Base-by-base conservation (phyloP, 1,140 invertebrate species). In the Drosophila chauvacae region DNA sequence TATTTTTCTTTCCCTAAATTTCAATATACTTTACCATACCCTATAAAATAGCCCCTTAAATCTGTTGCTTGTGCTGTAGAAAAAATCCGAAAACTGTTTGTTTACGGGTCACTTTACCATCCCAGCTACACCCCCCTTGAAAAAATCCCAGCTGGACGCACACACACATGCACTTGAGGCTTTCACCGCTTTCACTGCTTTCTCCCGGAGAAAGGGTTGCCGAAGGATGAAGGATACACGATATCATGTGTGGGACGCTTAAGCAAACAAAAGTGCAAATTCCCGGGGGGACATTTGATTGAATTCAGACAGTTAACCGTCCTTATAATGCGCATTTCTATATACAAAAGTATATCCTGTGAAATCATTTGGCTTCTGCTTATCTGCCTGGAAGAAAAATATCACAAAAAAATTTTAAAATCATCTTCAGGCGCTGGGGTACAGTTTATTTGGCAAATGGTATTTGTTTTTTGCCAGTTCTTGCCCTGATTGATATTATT, bases 261-360 rank as follows among this genome's bases (percentile, higher is more conserved):
- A 63, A 69, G 83, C 77, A 87, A 87, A 87, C 83, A 87, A 73
- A 77, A 84, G 77, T 88, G 77, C 74, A 90, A 88, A 88, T 57
- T 85, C 84, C 87, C 84, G 65, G 65, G 85, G 85, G 84, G 77
- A 90, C 84, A 90, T 88, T 88, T 88, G 84, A 88, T 88, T 88
- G 84, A 88, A 88, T 90, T 90, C 78, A 84, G 72, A 80, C 74
- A 81, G 77, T 85, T 85, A 79, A 80, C 81, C 66, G 63, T 73
- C 35, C 51, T 55, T 71, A 62, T 74, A 90, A 86, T 90, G 85
- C 86, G 85, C 86, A 90, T 71, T 90, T 90, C 28, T 84, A 53
- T 68, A 73, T 69, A 72, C 33, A 48, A 30, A 63, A 57, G 63
- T 13, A 35, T 35, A 35, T 48, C 23, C 45, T 47, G 11, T 35